Evolutionary conservation across 2,797 vertebrate species (phyloP).

Genomic region (Sandelia bainsii): DNA sequence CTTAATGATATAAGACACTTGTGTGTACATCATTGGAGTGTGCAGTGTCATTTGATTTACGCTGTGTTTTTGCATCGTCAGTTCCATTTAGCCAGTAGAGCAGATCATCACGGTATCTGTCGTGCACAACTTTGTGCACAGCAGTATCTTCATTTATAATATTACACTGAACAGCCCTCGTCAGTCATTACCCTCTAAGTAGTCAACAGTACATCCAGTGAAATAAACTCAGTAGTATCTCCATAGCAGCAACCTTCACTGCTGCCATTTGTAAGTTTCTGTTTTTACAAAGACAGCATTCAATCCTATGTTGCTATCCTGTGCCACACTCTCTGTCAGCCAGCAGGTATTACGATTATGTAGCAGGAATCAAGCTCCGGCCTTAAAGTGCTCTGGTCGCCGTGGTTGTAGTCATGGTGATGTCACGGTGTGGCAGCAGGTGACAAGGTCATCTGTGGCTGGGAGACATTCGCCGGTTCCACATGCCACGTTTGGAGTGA

Average conservation of each 20-base stretch:
- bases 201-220: constrained; percentile 59
- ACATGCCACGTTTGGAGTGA: constrained; percentile 98
- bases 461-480: constrained; percentile 85
- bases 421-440: constrained; percentile 30
- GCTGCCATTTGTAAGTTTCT: constrained; percentile 4
- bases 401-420: constrained; percentile 28
- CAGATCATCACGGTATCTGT: constrained; percentile 20
- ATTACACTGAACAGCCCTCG: constrained; percentile 20
- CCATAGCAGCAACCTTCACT: constrained; percentile 16
- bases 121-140: constrained; percentile 3
- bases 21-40: constrained; percentile 31
- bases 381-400: constrained; percentile 73
- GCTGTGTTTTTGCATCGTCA: constrained; percentile 38
- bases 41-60: neutral
- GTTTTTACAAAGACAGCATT: constrained; percentile 7
- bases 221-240: constrained; percentile 65
- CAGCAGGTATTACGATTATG: constrained; percentile 33
- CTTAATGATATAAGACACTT: constrained; percentile 27
- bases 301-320: constrained; percentile 5
- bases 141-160: constrained; percentile 32
- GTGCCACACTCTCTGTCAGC: neutral
- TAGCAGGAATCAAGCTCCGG: constrained; percentile 10
- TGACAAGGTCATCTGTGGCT: constrained; percentile 51
- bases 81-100: constrained; percentile 29
- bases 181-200: constrained; percentile 30